Percentiles rank a stretch among this genome's conserved stretches.
Conservation (phyloP, 2,888 invertebrate species). For the Tetropium fuscum region DNA sequence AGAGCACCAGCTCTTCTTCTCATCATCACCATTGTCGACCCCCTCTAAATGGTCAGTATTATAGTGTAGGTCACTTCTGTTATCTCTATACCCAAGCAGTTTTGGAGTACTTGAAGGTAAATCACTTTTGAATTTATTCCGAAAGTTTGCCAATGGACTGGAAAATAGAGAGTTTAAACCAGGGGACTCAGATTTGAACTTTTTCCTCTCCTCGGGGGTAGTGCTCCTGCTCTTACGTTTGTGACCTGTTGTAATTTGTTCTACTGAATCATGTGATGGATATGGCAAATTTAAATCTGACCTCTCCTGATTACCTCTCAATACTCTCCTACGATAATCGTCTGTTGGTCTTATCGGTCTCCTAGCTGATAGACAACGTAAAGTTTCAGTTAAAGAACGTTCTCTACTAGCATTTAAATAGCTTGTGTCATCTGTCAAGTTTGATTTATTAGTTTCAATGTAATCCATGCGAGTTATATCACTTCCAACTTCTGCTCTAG, state of each 20-base stretch:
- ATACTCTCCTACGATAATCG: conserved; percentile 46
- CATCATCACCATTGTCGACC: conserved; percentile 41
- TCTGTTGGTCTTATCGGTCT: conserved; percentile 50
- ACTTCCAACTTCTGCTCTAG: conserved; percentile 55
- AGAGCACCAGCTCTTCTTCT: conserved; percentile 57
- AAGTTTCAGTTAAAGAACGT: conserved; percentile 52
- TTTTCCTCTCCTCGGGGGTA: conserved; percentile 54
- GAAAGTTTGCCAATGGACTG: conserved; percentile 55
- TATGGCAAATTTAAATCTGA: conserved; percentile 41
- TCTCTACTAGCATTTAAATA: conserved; percentile 51
- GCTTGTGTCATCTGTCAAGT: conserved; percentile 40
- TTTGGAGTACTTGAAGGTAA: conserved; percentile 58
- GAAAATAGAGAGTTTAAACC: conserved; percentile 54
- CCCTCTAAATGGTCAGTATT: conserved; percentile 49
- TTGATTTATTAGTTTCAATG: conserved; percentile 30
- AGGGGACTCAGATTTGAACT: conserved; percentile 51
- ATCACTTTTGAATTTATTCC: conserved; percentile 49
- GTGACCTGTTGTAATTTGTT: conserved; percentile 45
- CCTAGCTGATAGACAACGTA: conserved; percentile 50
- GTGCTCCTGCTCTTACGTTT: conserved; percentile 57
- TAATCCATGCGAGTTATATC: conserved; percentile 57
- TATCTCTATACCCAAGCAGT: conserved; percentile 57
- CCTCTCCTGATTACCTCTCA: conserved; percentile 45
- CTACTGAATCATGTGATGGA: conserved; percentile 39
- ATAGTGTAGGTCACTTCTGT: conserved; percentile 43